phyloP scores from a whole-genome alignment of 2,888 invertebrate genomes.

The Caradrina kadenii region DNA sequence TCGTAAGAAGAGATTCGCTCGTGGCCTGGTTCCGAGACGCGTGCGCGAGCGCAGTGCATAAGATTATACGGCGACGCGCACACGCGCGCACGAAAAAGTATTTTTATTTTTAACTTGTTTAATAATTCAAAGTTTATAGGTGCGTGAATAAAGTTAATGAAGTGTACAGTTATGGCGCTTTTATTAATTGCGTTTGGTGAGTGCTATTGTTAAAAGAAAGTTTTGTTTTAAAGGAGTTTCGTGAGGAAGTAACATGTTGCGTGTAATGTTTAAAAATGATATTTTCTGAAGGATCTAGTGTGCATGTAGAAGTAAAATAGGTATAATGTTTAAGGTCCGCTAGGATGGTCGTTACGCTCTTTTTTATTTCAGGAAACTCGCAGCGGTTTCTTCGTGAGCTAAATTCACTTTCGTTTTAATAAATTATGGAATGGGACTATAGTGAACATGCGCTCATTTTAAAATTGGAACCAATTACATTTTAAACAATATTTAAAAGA shows the following conservation, averaged over 20 bases:
- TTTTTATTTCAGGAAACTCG: constrained; percentile 31
- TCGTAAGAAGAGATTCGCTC: constrained; percentile 60
- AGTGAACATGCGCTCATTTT: background rate
- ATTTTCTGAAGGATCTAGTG: background rate
- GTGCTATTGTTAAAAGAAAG: constrained; percentile 43
- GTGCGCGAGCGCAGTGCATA: constrained; percentile 62
- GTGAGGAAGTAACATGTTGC: background rate
- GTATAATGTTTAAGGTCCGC: background rate
- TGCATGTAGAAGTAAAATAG: constrained; percentile 1
- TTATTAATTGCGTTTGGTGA: constrained; percentile 56
- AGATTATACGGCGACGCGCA: constrained; percentile 55
- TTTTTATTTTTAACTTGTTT: constrained; percentile 27
- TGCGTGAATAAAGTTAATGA: constrained; percentile 47
- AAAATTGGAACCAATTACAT: background rate
- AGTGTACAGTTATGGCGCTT: constrained; percentile 57
- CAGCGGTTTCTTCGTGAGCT: constrained; percentile 6
- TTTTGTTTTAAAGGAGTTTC: constrained; percentile 21
- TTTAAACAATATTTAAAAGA: too few species aligned
- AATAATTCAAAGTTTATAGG: constrained; percentile 47
- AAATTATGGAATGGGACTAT: constrained; percentile 2
- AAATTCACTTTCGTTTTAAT: constrained; percentile 40
- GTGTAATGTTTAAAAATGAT: background rate
- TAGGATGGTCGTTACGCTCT: constrained; percentile 30
- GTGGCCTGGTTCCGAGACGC: constrained; percentile 62
- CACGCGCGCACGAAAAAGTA: constrained; percentile 49